Evolutionary conservation across 2,888 invertebrate species (phyloP).

Genomic region (Tipula lateralis): DNA sequence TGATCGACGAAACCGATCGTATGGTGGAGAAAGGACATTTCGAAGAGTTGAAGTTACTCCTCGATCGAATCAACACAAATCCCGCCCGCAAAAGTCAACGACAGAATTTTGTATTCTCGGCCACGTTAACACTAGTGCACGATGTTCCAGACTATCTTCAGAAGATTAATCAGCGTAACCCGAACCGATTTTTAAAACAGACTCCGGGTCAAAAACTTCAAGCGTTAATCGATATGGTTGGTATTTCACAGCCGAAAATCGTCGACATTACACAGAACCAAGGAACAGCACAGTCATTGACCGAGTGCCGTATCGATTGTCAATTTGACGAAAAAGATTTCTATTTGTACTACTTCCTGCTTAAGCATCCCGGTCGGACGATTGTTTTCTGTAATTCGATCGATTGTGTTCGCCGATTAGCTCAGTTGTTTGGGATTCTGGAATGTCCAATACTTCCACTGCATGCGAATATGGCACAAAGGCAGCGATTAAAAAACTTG

Average conservation of each 20-base stretch:
- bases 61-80: slow-evolving; percentile 74
- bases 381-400: slow-evolving; percentile 93
- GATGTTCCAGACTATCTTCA: slow-evolving; percentile 71
- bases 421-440: slow-evolving; percentile 63
- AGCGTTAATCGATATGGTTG: slow-evolving; percentile 70
- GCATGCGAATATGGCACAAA: slow-evolving; percentile 89
- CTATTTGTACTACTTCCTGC: slow-evolving; percentile 84
- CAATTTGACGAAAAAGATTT: slow-evolving; percentile 80
- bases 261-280: slow-evolving; percentile 82
- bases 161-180: slow-evolving; percentile 45
- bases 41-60: slow-evolving; percentile 75
- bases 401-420: slow-evolving; percentile 79
- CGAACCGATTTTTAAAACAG: slow-evolving; percentile 57
- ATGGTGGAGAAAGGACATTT: slow-evolving; percentile 98
- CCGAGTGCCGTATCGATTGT: slow-evolving; percentile 78
- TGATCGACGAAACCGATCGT: slow-evolving; percentile 97
- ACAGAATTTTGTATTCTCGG: slow-evolving; percentile 96
- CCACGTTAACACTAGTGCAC: slow-evolving; percentile 89
- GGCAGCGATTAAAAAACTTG: slow-evolving; percentile 87
- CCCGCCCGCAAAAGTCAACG: slow-evolving; percentile 56
- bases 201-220: slow-evolving; percentile 72
- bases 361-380: slow-evolving; percentile 81
- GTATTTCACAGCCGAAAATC: slow-evolving; percentile 84
- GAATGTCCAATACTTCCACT: slow-evolving; percentile 71
- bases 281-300: slow-evolving; percentile 75